Evolutionary conservation across 2,113 vertebrate species (phyloP).

Genomic region (Oostethus manadensis): DNA sequence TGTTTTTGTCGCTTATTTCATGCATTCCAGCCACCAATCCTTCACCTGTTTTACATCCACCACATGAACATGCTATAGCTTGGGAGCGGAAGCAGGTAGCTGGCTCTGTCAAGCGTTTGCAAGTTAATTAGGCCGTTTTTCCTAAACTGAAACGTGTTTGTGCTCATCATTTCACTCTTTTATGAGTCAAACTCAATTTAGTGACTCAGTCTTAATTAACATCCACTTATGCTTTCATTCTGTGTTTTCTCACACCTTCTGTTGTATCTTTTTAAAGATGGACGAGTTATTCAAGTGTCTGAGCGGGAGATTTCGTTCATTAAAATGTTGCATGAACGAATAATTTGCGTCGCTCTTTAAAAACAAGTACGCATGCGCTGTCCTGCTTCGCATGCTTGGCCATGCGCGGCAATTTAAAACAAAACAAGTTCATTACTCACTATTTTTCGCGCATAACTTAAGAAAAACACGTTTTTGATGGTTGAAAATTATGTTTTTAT

Average conservation of each 20-base stretch:
- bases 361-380: background rate
- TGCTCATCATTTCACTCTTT: too few species aligned
- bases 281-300: background rate
- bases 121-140: background rate
- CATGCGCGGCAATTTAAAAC: background rate
- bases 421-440: background rate
- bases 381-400: background rate
- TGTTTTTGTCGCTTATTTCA: constrained; percentile 61
- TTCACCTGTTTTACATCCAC: constrained; percentile 30
- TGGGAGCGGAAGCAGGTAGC: constrained; percentile 23
- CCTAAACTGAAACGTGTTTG: background rate
- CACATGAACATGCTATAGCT: constrained; percentile 25
- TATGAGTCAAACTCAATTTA: background rate
- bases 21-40: constrained; percentile 59
- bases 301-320: constrained; percentile 49
- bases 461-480: background rate
- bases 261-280: background rate
- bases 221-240: background rate
- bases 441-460: background rate
- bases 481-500: constrained; percentile 3
- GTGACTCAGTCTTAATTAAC: background rate
- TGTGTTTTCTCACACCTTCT: background rate
- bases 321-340: constrained; percentile 57
- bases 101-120: background rate
- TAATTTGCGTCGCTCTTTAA: background rate